Percentiles rank a stretch among this genome's conserved stretches.
Conservation (phyloP, 2,113 vertebrate species). For the Ceyx margarethae region DNA sequence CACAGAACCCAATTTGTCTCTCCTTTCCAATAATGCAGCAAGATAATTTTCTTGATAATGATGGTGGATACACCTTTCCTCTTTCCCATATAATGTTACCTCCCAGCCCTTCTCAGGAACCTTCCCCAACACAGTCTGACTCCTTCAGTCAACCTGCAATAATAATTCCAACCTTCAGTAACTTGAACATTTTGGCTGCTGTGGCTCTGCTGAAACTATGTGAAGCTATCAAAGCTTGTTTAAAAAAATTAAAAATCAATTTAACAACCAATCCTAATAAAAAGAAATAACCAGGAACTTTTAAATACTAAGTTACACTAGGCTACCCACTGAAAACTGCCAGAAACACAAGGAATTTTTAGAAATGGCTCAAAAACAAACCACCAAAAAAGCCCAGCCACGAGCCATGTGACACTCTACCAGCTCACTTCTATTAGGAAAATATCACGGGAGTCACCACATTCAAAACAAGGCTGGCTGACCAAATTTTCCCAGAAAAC, state of each 20-base stretch:
- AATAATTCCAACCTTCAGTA: rapidly evolving
- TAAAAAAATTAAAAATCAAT: background rate
- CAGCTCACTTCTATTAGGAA: background rate
- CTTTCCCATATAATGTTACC: background rate
- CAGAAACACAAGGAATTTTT: background rate
- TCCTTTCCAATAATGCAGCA: rapidly evolving
- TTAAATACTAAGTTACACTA: background rate
- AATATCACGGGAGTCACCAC: background rate
- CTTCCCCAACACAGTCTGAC: background rate
- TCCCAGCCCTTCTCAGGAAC: background rate
- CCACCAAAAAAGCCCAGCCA: background rate
- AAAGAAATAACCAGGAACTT: too few relatives aligned
- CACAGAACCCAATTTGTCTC: background rate
- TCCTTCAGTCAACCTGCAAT: background rate
- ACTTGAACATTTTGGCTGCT: background rate
- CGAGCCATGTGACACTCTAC: background rate
- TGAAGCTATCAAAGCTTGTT: background rate
- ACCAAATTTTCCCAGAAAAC: background rate
- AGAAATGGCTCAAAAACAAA: background rate
- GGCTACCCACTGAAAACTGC: background rate
- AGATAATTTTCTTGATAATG: background rate
- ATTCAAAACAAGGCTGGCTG: background rate
- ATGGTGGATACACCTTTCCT: background rate
- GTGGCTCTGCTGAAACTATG: background rate
- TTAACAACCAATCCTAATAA: background rate